Evolutionary conservation across 2,888 invertebrate species (phyloP).

Genomic region (Odontocolon sp.): DNA sequence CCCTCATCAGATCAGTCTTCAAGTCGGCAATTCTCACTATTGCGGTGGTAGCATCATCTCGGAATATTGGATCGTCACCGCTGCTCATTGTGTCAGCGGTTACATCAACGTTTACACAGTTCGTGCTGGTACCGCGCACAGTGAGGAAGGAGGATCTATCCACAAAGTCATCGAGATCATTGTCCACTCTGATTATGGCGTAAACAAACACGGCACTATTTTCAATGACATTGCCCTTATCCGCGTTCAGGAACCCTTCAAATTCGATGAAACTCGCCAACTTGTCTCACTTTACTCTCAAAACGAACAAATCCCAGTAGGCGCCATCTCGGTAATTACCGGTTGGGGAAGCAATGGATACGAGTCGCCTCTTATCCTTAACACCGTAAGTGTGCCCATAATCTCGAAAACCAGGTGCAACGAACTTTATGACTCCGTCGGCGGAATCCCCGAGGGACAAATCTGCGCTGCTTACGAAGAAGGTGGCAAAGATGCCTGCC

Average conservation of each 20-base stretch:
- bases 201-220: not conserved
- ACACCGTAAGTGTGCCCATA: constrained; percentile 83
- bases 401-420: constrained; percentile 82
- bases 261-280: constrained; percentile 81
- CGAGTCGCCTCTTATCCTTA: constrained; percentile 69
- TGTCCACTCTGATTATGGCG: constrained; percentile 21
- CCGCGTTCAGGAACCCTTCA: constrained; percentile 80
- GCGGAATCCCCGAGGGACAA: constrained; percentile 74
- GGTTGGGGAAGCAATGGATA: constrained; percentile 67
- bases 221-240: constrained; percentile 82
- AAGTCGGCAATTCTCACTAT: constrained; percentile 78
- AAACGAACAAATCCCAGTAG: constrained; percentile 66
- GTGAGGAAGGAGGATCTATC: constrained; percentile 36
- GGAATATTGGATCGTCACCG: constrained; percentile 82
- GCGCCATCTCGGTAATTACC: constrained; percentile 61
- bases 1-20: constrained; percentile 82
- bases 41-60: constrained; percentile 84
- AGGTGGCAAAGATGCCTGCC: constrained; percentile 81
- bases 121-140: constrained; percentile 79
- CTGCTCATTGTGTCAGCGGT: constrained; percentile 82
- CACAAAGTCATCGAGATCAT: constrained; percentile 48
- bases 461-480: constrained; percentile 84
- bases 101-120: constrained; percentile 80
- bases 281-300: constrained; percentile 80
- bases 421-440: constrained; percentile 44